Percentiles rank a stretch among this genome's conserved stretches.
These are phyloP conservation scores for Sarcoramphus papa DNA, from an alignment of 2,797 vertebrate genomes.

Conservation along the genomic window DNA sequence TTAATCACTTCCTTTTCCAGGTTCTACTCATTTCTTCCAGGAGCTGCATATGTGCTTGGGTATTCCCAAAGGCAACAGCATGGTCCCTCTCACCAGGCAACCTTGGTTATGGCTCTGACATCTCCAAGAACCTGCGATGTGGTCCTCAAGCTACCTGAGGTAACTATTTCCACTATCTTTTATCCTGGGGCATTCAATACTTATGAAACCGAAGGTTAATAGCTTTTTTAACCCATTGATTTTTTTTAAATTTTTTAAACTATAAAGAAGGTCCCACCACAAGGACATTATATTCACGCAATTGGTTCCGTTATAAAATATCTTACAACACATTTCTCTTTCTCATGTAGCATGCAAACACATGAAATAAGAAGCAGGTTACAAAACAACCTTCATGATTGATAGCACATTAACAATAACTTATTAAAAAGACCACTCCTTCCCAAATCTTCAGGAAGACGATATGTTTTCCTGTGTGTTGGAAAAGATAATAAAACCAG, in stretches of 20 bases:
- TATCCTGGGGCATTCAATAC: not conserved
- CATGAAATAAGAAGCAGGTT: not conserved
- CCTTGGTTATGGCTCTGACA: constrained; percentile 56
- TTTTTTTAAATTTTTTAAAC: not conserved
- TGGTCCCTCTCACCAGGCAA: constrained; percentile 70
- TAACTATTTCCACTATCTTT: not conserved
- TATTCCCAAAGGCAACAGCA: constrained; percentile 49
- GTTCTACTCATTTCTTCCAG: constrained; percentile 61
- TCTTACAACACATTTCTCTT: not conserved
- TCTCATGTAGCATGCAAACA: not conserved
- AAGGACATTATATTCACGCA: not conserved
- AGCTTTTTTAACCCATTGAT: not conserved
- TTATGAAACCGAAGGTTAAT: not conserved
- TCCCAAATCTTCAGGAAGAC: not conserved
- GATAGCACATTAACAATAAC: not conserved
- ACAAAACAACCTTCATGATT: not conserved
- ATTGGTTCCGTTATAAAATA: not conserved
- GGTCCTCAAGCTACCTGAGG: constrained; percentile 66
- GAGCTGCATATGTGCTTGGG: constrained; percentile 51
- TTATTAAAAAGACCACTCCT: not conserved
- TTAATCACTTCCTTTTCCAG: constrained; percentile 45
- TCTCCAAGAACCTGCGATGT: constrained; percentile 61
- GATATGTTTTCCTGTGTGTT: not conserved
- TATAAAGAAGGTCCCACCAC: not conserved
- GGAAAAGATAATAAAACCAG: not conserved